A percentile compares a stretch with the other conserved stretches of the same genome.
Evolutionary conservation across 2,113 vertebrate genomes (phyloP).

Genomic region (Poeciliopsis prolifica): DNA sequence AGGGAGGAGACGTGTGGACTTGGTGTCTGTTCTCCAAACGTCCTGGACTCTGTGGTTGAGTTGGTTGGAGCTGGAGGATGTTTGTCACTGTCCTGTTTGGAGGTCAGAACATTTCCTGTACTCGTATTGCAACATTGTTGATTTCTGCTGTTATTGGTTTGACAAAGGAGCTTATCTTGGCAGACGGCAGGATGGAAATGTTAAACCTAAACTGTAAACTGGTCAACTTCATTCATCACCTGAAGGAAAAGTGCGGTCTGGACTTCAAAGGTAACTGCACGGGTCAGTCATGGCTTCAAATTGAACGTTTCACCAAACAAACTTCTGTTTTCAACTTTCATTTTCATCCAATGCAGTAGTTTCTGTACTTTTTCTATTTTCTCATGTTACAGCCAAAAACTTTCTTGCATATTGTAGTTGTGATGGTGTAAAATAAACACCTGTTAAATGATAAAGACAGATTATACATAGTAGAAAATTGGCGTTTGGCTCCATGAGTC

Average conservation of each 20-base stretch:
- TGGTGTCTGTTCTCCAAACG: conserved; percentile 17
- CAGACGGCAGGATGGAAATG: conserved; percentile 71
- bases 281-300: background rate
- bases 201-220: conserved; percentile 78
- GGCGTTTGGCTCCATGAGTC: background rate
- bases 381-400: background rate
- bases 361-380: background rate
- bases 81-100: conserved; percentile 75
- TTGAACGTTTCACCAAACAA: background rate
- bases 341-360: background rate
- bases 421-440: background rate
- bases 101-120: conserved; percentile 61
- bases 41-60: background rate
- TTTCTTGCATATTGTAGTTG: background rate
- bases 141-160: background rate
- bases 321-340: background rate
- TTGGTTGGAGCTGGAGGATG: conserved; percentile 47
- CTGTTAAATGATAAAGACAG: background rate
- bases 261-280: conserved; percentile 57
- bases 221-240: conserved; percentile 72
- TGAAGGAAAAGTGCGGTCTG: conserved; percentile 71
- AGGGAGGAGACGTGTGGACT: conserved; percentile 27
- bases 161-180: background rate
- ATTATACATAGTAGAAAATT: background rate
- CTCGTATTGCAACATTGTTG: background rate